Evolutionary conservation across 2,888 invertebrate species (phyloP).

Genomic region (Orgyia antiqua): DNA sequence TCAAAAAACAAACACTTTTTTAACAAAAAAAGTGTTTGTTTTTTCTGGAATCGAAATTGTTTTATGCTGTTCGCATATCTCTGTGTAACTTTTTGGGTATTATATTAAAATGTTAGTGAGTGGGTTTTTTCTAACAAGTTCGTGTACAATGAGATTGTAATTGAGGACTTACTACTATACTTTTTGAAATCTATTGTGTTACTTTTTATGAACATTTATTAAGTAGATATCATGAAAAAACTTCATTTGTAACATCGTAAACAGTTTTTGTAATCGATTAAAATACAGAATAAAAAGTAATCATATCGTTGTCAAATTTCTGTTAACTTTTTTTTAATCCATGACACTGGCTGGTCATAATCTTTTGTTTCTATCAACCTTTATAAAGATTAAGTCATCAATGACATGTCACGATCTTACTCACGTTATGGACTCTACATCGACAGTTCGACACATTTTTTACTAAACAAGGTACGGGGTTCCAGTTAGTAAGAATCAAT

Average conservation of each 20-base stretch:
- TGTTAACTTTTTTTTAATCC: neutral
- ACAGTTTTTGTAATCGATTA: too few species aligned
- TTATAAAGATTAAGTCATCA: constrained; percentile 10
- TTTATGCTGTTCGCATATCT: constrained; percentile 30
- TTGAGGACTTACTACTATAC: constrained; percentile 21
- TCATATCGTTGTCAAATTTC: too few species aligned
- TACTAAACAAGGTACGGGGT: constrained; percentile 2
- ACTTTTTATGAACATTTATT: too few species aligned
- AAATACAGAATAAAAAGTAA: too few species aligned
- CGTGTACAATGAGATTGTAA: constrained; percentile 19
- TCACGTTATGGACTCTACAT: constrained; percentile 5
- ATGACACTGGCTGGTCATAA: neutral
- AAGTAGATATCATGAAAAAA: too few species aligned
- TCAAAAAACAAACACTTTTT: too few species aligned
- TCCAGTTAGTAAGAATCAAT: constrained; percentile 4
- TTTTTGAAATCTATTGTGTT: constrained; percentile 15
- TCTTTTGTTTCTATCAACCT: constrained; percentile 4
- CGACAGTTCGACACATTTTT: constrained; percentile 8
- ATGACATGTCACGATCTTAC: constrained; percentile 6
- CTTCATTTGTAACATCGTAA: too few species aligned
- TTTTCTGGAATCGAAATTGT: constrained; percentile 35
- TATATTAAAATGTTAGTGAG: constrained; percentile 14
- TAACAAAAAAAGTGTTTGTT: constrained; percentile 33
- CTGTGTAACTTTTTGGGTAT: constrained; percentile 15
- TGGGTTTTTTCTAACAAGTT: constrained; percentile 16